A percentile compares a stretch with the other conserved stretches of the same genome.
These are phyloP conservation scores for Pituophis catenifer DNA, from an alignment of 2,113 vertebrate species.

Conservation along the genomic window DNA sequence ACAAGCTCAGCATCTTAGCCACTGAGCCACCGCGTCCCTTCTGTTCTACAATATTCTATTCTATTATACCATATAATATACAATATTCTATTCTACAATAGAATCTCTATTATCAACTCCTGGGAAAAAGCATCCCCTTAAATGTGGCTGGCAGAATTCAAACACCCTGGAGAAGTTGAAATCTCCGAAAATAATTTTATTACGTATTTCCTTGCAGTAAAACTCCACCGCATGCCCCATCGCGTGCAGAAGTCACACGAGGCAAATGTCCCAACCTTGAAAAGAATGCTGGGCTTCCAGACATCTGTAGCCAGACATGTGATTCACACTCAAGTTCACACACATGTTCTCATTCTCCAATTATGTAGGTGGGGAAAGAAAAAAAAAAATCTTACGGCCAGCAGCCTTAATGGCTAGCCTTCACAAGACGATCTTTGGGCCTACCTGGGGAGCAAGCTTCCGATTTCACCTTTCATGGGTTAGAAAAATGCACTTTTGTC, in stretches of 20 bases:
- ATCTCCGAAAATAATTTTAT: not conserved
- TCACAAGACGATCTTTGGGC: not conserved
- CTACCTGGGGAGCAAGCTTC: not conserved
- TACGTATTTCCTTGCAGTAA: not conserved
- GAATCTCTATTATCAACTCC: too few species aligned
- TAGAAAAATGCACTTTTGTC: conserved; percentile 7
- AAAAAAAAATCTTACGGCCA: not conserved
- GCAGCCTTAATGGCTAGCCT: not conserved
- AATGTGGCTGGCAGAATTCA: not conserved
- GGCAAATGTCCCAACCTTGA: not conserved
- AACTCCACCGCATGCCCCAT: not conserved
- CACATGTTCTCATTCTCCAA: not conserved
- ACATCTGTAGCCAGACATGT: not conserved
- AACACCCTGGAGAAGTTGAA: too few species aligned
- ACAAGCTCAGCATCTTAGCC: too few species aligned
- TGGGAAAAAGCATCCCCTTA: not conserved
- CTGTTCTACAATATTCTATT: too few species aligned
- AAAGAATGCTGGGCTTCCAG: not conserved
- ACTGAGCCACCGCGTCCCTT: too few species aligned
- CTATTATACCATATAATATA: too few species aligned
- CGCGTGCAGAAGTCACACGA: not conserved
- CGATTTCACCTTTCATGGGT: not conserved
- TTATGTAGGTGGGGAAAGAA: not conserved
- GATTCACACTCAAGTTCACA: not conserved
- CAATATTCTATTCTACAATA: too few species aligned